Base-by-base conservation (phyloP, 1,140 invertebrate species). In the Cheumatopsyche charites region DNA sequence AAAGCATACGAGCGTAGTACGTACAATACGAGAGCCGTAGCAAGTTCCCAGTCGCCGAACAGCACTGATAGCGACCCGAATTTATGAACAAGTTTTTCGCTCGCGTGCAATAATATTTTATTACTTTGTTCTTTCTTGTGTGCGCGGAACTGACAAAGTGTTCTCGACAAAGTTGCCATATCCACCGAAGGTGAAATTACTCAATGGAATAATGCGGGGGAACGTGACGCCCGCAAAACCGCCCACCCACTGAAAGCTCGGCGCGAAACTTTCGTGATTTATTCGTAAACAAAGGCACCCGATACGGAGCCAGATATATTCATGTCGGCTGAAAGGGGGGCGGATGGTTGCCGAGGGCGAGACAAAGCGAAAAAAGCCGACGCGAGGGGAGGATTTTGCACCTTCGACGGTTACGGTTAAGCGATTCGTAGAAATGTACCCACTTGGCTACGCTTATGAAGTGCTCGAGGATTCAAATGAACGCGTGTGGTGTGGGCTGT, bases 41-140 rank as follows among this genome's bases (percentile, higher is more conserved):
- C 62, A 73, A 69, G 71, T 69, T 69, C 42, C 43, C 15, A 47
- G 21, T 47, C 19, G 55, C 55, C 49, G 62, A 17, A 17, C 62
- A 49, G 49, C 65, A 43, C 63, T 49, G 25, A 71, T 71, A 71
- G 43, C 69, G 36, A 68, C 26, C 17, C 61, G 63, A 75, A 75
- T 75, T 75, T 75, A 75, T 72, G 68, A 49, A 69, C 58, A 72
- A 68, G 21, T 72, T 72, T 69, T 72, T 72, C 73, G 70, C 73
- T 58, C 36, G 67, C 73, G 45, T 72, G 73, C 73, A 72, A 75
- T 75, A 72, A 75, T 75, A 75, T 72, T 75, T 72, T 75, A 75
- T 72, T 72, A 63, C 62, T 70, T 72, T 70, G 66, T 69, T 72
- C 70, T 69, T 72, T 72, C 70, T 36, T 36, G 29, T 36, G 29